A percentile compares a stretch with the other conserved stretches of the same genome.
phyloP scores from a whole-genome alignment of 2,113 vertebrate genomes.

The Bufo bufo region DNA sequence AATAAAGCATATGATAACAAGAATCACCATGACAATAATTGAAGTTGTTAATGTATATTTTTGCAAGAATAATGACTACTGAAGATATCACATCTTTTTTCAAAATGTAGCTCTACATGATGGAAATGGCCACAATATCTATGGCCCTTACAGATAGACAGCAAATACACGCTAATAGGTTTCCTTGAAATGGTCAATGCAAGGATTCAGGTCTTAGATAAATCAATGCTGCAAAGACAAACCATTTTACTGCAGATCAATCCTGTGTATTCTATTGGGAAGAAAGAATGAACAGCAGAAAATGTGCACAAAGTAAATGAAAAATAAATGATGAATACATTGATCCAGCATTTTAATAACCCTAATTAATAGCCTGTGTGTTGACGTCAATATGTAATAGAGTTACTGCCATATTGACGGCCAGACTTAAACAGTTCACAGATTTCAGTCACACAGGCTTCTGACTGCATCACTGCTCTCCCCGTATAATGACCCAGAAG shows the following conservation, averaged over 20 bases:
- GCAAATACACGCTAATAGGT: not conserved
- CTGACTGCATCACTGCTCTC: not conserved
- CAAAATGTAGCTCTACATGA: not conserved
- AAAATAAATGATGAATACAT: not conserved
- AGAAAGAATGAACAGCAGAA: not conserved
- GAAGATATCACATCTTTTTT: not conserved
- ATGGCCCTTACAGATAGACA: not conserved
- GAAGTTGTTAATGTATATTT: too few species aligned
- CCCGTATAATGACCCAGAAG: slow-evolving; percentile 12
- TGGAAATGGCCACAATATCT: not conserved
- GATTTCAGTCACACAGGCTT: not conserved
- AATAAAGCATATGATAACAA: too few species aligned
- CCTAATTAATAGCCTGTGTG: not conserved
- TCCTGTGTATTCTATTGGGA: not conserved
- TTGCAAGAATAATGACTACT: not conserved
- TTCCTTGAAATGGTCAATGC: not conserved
- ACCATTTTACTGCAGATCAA: not conserved
- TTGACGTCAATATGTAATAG: not conserved
- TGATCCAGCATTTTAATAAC: not conserved
- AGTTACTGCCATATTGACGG: not conserved
- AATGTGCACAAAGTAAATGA: not conserved
- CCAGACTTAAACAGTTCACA: not conserved
- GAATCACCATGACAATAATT: too few species aligned
- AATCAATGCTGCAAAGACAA: too few species aligned
- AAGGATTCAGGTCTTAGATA: too few species aligned